Conservation (phyloP, 2,113 vertebrate species). For the Hyaena hyaena region DNA sequence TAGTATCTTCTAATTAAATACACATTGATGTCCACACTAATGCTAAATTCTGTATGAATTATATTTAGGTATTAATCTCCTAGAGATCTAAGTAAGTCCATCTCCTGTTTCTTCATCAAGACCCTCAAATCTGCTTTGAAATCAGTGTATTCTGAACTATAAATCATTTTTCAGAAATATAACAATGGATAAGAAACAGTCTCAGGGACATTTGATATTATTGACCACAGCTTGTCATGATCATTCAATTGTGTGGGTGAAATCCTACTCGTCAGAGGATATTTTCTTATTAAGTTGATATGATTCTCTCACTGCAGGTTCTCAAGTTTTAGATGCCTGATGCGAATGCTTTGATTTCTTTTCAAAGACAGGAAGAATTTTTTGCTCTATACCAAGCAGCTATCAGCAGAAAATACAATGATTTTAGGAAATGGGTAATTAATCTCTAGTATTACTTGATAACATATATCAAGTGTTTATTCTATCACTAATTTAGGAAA, state of each 20-base stretch:
- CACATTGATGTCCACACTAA: not conserved
- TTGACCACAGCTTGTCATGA: slow-evolving; percentile 47
- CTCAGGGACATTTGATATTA: slow-evolving; percentile 18
- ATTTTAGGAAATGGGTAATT: slow-evolving; percentile 50
- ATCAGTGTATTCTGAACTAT: slow-evolving; percentile 34
- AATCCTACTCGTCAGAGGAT: slow-evolving; percentile 44
- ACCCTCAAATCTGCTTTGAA: not conserved
- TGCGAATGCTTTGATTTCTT: slow-evolving; percentile 60
- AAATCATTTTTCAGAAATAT: not conserved
- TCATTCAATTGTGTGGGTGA: slow-evolving; percentile 44
- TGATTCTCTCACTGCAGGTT: not conserved
- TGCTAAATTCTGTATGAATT: not conserved
- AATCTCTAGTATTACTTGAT: not conserved
- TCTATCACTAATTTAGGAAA: not conserved
- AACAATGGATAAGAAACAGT: slow-evolving; percentile 42
- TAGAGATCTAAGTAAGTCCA: not conserved
- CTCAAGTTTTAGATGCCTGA: slow-evolving; percentile 46
- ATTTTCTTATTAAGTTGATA: slow-evolving; percentile 52
- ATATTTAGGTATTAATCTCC: not conserved
- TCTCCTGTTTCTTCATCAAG: not conserved
- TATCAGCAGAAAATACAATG: slow-evolving; percentile 42
- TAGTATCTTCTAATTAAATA: not conserved
- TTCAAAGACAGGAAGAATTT: slow-evolving; percentile 32
- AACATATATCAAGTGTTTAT: not conserved
- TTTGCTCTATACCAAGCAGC: not conserved